These are phyloP conservation scores for Pleuronectes platessa DNA, from an alignment of 2,113 vertebrate genomes.

Conservation along the genomic window DNA sequence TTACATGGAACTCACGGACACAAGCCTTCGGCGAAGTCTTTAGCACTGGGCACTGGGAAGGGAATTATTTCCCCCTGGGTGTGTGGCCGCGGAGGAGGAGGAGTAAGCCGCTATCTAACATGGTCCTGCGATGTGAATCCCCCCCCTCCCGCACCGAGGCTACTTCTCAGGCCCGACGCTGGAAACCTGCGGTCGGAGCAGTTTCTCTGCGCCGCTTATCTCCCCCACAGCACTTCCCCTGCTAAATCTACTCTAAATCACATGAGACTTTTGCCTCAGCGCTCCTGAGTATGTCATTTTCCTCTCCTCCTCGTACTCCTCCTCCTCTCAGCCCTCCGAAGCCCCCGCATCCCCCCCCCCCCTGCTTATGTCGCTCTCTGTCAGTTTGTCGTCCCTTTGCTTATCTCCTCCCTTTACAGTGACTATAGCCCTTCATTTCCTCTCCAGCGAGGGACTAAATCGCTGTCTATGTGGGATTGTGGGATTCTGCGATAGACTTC, in stretches of 20 bases:
- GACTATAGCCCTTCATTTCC: constrained; percentile 22
- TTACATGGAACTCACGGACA: constrained; percentile 22
- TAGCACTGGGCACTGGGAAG: constrained; percentile 23
- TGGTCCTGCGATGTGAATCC: constrained; percentile 28
- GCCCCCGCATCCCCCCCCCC: constrained; percentile 31
- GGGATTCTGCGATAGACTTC: background rate
- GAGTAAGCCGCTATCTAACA: constrained; percentile 46
- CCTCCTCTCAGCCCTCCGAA: background rate
- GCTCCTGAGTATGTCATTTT: constrained; percentile 66
- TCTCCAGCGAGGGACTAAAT: background rate
- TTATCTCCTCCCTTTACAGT: constrained; percentile 12
- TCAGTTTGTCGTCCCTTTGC: constrained; percentile 41
- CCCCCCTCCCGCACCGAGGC: constrained; percentile 17
- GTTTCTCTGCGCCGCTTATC: constrained; percentile 50
- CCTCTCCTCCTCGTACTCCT: constrained; percentile 20
- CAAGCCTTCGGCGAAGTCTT: constrained; percentile 34
- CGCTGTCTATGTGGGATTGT: background rate
- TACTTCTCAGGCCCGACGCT: constrained; percentile 37
- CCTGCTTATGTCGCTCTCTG: constrained; percentile 38
- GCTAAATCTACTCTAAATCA: constrained; percentile 68
- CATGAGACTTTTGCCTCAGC: constrained; percentile 58
- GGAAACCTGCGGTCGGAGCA: constrained; percentile 56
- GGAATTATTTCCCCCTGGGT: constrained; percentile 33
- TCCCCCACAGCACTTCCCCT: constrained; percentile 56
- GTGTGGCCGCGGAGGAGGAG: constrained; percentile 36